Evolutionary conservation across 2,797 vertebrate species (phyloP), one percentile per base, ranked within the genome.

Genomic region (Gymnoscopelus braueri): DNA sequence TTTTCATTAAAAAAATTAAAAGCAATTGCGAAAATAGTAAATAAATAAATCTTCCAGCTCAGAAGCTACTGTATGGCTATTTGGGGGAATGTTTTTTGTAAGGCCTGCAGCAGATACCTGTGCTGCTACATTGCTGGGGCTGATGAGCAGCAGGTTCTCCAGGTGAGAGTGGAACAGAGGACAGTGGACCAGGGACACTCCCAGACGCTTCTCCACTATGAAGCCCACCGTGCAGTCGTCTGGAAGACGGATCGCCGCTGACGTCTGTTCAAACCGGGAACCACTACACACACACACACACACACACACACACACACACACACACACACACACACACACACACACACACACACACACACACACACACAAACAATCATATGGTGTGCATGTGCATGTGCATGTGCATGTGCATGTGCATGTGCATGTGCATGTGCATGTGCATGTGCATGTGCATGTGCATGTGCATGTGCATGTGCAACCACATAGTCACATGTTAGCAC

Each of bases 211-310:
- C 87, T 97, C 96, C 0, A 97, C 77, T 2, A 98, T 98, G 80
- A 97, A 98, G 26, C 96, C 96, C 83, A 98, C 90, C 0, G 96
- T 97, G 71, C 96, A 98, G 92, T 98, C 96, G 0, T 98, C 97
- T 0, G 96, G 96, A 62, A 98, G 93, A 49, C 94, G 95, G 85
- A 98, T 98, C 52, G 81, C 88, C 1, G 94, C 94, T 0, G 96
- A 96, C 0, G 96, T 97, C 80, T 86, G 87, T 87, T 95, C 67
- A 0, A 98, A 98, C 73, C 72, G 90, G 14, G 84, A 79, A 60
- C 96, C 95, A 0, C 97, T 98, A 81, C 13, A 62, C 2, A 23
- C 29, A 60, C 23, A 59, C 24, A 60, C 1, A n/a, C 10, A 11
- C 24, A 52, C 39, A 54, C 47, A 32, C 60, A 60, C 54, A 47